These are phyloP conservation scores for Cossypha polioptera DNA, from an alignment of 2,797 vertebrate genomes.

Conservation along the genomic window DNA sequence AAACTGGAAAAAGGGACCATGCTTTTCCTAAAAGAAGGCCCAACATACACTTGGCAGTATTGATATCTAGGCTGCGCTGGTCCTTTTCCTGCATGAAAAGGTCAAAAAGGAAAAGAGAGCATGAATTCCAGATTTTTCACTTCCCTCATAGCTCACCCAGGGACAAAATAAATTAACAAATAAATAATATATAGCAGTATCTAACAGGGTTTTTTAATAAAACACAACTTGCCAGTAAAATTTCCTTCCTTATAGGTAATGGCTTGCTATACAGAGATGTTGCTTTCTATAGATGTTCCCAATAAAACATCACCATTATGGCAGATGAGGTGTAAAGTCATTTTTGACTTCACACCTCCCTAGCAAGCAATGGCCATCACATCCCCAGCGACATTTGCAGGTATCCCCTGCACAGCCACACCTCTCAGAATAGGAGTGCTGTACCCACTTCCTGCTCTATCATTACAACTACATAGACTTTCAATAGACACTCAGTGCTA, in stretches of 20 bases:
- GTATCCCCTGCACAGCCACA: neutral
- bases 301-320: accelerated
- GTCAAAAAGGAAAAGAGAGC: constrained; percentile 11
- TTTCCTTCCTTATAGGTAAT: neutral
- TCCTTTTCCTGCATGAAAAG: constrained; percentile 91
- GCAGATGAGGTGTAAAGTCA: neutral
- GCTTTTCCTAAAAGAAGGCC: constrained; percentile 97
- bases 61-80: constrained; percentile 99
- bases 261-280: neutral
- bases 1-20: constrained; percentile 98
- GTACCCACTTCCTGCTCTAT: accelerated
- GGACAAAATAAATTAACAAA: neutral
- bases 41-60: constrained; percentile 99
- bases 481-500: neutral
- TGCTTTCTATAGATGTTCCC: neutral
- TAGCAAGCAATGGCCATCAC: neutral
- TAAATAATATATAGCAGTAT: neutral
- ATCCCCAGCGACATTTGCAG: neutral
- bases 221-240: neutral
- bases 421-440: accelerated
- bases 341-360: neutral
- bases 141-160: neutral
- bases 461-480: neutral
- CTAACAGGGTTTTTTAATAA: neutral
- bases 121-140: neutral